These are phyloP conservation scores for Parascotia fuliginaria DNA, from an alignment of 2,888 invertebrate genomes.

Conservation along the genomic window DNA sequence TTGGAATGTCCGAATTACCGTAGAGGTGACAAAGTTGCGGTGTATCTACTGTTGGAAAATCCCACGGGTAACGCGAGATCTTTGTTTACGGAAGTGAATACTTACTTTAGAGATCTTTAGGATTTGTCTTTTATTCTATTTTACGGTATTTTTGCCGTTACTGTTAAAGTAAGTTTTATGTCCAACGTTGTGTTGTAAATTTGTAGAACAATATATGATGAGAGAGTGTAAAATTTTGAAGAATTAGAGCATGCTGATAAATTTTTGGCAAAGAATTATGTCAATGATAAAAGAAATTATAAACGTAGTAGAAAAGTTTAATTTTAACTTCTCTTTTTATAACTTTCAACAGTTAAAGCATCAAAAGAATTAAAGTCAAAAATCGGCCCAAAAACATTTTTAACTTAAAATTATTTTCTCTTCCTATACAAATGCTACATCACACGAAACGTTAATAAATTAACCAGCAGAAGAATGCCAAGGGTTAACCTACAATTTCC, in stretches of 20 bases:
- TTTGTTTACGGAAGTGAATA: slow-evolving; percentile 10
- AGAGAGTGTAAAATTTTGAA: no score
- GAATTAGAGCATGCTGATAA: no score
- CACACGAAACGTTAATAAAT: slow-evolving; percentile 33
- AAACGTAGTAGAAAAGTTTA: no score
- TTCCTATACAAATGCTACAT: neutral
- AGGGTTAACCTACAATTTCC: slow-evolving; percentile 34
- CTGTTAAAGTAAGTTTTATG: neutral
- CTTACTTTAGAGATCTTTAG: neutral
- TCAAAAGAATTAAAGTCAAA: no score
- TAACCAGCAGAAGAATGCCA: slow-evolving; percentile 35
- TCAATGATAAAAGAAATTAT: no score
- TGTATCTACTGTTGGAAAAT: slow-evolving; percentile 12
- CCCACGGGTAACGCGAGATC: slow-evolving; percentile 1
- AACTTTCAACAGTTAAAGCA: no score
- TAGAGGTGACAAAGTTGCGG: slow-evolving; percentile 11
- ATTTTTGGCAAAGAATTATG: no score
- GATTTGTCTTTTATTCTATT: neutral
- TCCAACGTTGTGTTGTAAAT: neutral
- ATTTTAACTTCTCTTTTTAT: no score
- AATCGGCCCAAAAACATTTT: neutral
- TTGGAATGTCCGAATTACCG: slow-evolving; percentile 33
- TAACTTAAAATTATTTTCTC: neutral
- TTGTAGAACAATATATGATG: no score
- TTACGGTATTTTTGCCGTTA: neutral